phyloP scores from a whole-genome alignment of 2,888 invertebrate genomes.

The Protophormia terraenovae region DNA sequence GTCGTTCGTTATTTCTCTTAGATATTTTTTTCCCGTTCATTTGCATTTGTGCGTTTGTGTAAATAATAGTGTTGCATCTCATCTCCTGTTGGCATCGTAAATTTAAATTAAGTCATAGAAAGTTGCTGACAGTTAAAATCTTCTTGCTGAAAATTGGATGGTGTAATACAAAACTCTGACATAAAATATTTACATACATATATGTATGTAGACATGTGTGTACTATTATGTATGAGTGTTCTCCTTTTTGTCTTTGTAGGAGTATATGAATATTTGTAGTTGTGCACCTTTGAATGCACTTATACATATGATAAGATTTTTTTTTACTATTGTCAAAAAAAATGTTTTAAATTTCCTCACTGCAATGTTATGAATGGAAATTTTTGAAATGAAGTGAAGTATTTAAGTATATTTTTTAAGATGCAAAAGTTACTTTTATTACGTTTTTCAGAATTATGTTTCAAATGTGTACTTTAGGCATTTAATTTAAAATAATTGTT shows the following conservation, averaged over 20 bases:
- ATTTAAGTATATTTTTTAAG: neutral
- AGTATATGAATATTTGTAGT: too few species aligned
- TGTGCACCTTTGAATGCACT: neutral
- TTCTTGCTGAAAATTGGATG: constrained; percentile 66
- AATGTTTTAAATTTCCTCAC: neutral
- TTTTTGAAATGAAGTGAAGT: neutral
- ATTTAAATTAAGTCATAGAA: constrained; percentile 69
- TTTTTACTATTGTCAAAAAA: constrained; percentile 1
- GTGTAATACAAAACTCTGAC: constrained; percentile 52
- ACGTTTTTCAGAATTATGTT: neutral
- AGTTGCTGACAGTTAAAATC: constrained; percentile 67
- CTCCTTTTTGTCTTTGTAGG: neutral
- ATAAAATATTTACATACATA: neutral
- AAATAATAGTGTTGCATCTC: constrained; percentile 59
- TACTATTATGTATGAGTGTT: neutral
- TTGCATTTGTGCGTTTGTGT: constrained; percentile 57
- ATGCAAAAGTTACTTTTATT: neutral
- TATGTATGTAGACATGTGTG: neutral
- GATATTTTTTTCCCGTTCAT: neutral
- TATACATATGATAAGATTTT: neutral
- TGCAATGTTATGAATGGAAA: neutral
- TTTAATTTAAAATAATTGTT: too few species aligned
- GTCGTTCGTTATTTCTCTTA: constrained; percentile 40
- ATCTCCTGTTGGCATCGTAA: constrained; percentile 66
- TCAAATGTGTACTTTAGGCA: too few species aligned